Conservation (phyloP, 1,140 invertebrate genomes). For the Ptiloglossa arizonensis region DNA sequence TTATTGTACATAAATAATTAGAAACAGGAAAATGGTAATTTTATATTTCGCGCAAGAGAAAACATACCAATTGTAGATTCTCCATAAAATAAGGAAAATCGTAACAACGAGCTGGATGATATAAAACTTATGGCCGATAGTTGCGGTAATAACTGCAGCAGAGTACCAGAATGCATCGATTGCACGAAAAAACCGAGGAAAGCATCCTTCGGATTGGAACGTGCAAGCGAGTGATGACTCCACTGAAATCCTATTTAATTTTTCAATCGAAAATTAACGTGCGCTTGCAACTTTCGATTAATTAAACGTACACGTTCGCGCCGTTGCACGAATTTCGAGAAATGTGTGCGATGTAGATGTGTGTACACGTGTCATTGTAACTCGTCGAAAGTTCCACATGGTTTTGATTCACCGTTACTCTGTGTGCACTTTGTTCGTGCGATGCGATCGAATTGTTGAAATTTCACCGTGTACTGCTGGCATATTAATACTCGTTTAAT, state of each 20-base stretch:
- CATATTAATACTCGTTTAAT: constrained; percentile 23
- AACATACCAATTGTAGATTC: too few species aligned
- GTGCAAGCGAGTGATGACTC: neutral
- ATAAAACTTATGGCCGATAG: neutral
- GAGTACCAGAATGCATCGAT: neutral
- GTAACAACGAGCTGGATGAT: neutral
- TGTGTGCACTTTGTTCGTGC: neutral
- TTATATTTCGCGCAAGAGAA: too few species aligned
- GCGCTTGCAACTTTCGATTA: constrained; percentile 5
- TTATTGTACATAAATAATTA: neutral
- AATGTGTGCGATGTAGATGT: neutral
- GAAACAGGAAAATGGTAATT: neutral
- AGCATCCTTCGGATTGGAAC: too few species aligned
- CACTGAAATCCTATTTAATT: neutral
- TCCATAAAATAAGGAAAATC: too few species aligned
- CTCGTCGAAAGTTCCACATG: neutral
- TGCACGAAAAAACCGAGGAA: neutral
- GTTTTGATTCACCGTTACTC: neutral
- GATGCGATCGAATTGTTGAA: constrained; percentile 20
- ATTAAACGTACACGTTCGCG: neutral
- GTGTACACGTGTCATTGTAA: neutral
- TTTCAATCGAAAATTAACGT: constrained; percentile 2
- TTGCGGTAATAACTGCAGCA: neutral
- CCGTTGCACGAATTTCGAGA: neutral
- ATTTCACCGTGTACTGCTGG: neutral